These are phyloP conservation scores for Trissolcus basalis DNA, from an alignment of 1,140 invertebrate species.

Conservation along the genomic window DNA sequence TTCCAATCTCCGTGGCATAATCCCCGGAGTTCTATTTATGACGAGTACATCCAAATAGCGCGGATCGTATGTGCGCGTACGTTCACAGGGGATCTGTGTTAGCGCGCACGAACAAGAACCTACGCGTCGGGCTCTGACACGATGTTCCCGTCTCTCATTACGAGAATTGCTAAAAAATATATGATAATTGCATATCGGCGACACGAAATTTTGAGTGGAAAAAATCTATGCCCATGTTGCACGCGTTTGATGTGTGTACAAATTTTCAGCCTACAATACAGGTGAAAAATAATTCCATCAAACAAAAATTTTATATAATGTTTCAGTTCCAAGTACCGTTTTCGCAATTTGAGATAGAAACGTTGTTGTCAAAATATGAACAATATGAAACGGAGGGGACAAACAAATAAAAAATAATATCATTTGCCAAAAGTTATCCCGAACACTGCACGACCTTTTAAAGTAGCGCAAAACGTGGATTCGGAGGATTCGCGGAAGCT, in stretches of 20 bases:
- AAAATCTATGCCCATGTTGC: slow-evolving; percentile 5
- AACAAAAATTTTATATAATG: too few species aligned
- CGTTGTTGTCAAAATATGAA: slow-evolving; percentile 42
- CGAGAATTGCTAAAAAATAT: too few species aligned
- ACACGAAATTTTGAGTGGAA: slow-evolving; percentile 23
- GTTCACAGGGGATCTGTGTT: not conserved
- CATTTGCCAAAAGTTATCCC: slow-evolving; percentile 39
- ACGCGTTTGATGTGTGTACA: not conserved
- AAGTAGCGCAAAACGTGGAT: slow-evolving; percentile 45
- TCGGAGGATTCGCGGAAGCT: slow-evolving; percentile 55
- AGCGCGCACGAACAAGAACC: not conserved
- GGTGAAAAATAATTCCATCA: too few species aligned
- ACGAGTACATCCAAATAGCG: slow-evolving; percentile 37
- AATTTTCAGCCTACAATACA: too few species aligned
- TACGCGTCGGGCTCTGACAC: not conserved
- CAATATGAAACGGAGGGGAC: slow-evolving; percentile 6
- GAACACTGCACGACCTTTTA: slow-evolving; percentile 30
- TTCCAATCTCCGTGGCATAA: slow-evolving; percentile 57
- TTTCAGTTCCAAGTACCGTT: too few species aligned
- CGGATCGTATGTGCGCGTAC: slow-evolving; percentile 8
- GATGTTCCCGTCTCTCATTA: too few species aligned
- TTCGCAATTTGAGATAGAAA: slow-evolving; percentile 19
- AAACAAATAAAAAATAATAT: slow-evolving; percentile 26
- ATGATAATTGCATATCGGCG: slow-evolving; percentile 23
- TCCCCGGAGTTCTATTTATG: slow-evolving; percentile 60